Conservation (phyloP, 2,888 invertebrate genomes). For the Andrena fulva region DNA sequence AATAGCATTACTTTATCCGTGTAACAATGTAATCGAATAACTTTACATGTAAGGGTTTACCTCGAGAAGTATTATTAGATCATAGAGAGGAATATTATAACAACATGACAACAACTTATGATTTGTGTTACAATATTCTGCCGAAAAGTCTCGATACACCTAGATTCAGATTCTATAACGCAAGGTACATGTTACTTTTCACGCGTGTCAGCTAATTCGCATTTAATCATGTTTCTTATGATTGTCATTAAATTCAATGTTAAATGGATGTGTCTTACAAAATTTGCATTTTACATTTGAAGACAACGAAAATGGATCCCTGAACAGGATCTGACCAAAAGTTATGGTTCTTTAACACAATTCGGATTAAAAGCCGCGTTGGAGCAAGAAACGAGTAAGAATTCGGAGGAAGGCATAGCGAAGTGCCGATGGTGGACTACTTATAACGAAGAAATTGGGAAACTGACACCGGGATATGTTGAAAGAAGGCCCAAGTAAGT, state of each 20-base stretch:
- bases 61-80: conserved; percentile 77
- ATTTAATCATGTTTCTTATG: not conserved
- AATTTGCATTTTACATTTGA: conserved; percentile 22
- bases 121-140: conserved; percentile 86
- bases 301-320: conserved; percentile 69
- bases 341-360: conserved; percentile 70
- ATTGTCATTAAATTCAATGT: not conserved
- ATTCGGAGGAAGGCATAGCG: conserved; percentile 44
- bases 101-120: conserved; percentile 86
- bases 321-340: conserved; percentile 65
- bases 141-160: conserved; percentile 82
- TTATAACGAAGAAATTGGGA: conserved; percentile 48
- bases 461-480: not conserved
- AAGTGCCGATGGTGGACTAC: conserved; percentile 46
- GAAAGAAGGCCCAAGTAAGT: conserved; percentile 26
- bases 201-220: not conserved
- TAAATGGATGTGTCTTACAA: not conserved
- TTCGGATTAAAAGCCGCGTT: conserved; percentile 66
- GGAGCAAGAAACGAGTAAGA: conserved; percentile 11
- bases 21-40: conserved; percentile 14
- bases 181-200: conserved; percentile 73
- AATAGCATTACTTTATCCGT: not conserved
- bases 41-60: conserved; percentile 42
- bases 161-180: conserved; percentile 83
- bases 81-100: conserved; percentile 85